Conservation (phyloP, 2,797 vertebrate genomes). For the Paedocypris micromegethes region DNA sequence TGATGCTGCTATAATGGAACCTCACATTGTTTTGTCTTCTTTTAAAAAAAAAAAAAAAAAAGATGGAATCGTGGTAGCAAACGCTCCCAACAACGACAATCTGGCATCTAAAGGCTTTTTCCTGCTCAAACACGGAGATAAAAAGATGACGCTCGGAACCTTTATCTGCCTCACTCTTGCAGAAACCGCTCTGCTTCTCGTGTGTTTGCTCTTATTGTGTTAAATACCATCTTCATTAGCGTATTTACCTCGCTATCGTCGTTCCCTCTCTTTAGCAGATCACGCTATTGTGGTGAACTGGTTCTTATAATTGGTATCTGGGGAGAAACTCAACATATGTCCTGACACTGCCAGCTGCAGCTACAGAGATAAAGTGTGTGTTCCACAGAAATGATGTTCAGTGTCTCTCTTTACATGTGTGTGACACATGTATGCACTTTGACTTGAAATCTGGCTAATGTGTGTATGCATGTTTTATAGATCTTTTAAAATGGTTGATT, state of each 20-base stretch:
- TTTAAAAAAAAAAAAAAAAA: conserved; percentile 20
- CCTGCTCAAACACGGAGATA: conserved; percentile 63
- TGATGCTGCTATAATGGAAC: conserved; percentile 63
- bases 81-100: conserved; percentile 71
- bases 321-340: conserved; percentile 44
- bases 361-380: conserved; percentile 13
- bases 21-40: conserved; percentile 69
- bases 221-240: conserved; percentile 48
- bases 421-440: too few relatives aligned
- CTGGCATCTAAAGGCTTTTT: conserved; percentile 72
- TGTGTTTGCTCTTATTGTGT: conserved; percentile 19
- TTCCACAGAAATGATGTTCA: conserved; percentile 7
- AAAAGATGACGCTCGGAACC: conserved; percentile 54
- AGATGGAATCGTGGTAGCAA: conserved; percentile 69
- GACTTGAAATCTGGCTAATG: too few relatives aligned
- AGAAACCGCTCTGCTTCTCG: conserved; percentile 30
- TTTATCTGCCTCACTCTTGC: conserved; percentile 28
- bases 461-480: too few relatives aligned
- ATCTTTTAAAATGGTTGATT: too few relatives aligned
- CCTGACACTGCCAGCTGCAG: conserved; percentile 36
- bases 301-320: conserved; percentile 46
- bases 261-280: conserved; percentile 25
- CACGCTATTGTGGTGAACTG: conserved; percentile 24
- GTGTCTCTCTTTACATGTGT: neutral
- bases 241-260: conserved; percentile 38